These are phyloP conservation scores for Clarias fuscus DNA, from an alignment of 2,797 vertebrate genomes.

Conservation along the genomic window DNA sequence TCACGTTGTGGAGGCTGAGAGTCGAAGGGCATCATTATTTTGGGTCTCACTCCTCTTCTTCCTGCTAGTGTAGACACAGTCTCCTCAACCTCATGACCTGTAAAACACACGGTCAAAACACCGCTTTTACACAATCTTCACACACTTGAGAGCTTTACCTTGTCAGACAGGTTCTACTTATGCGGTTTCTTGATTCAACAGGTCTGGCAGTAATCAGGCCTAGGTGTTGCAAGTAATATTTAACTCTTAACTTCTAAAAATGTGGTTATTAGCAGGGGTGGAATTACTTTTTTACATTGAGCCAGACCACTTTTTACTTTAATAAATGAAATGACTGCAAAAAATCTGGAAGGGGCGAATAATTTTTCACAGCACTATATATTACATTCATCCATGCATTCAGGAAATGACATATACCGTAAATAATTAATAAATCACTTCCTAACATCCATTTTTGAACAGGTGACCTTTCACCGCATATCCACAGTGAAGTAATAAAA, in stretches of 20 bases:
- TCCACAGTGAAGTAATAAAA: not conserved
- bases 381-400: too few relatives aligned
- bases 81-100: constrained; percentile 96
- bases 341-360: too few relatives aligned
- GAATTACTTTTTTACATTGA: too few relatives aligned
- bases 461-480: not conserved
- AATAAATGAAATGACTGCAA: too few relatives aligned
- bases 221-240: not conserved
- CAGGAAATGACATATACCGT: not conserved
- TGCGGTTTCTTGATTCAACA: too few relatives aligned
- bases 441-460: not conserved
- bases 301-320: too few relatives aligned
- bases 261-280: too few relatives aligned
- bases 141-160: too few relatives aligned
- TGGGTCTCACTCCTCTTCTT: constrained; percentile 94
- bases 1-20: constrained; percentile 96
- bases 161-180: too few relatives aligned
- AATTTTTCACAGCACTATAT: too few relatives aligned
- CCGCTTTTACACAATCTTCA: not conserved
- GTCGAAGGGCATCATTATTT: constrained; percentile 99
- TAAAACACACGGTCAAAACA: constrained; percentile 45
- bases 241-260: too few relatives aligned
- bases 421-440: not conserved
- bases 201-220: too few relatives aligned
- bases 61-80: constrained; percentile 93